Percentiles rank a stretch among this genome's conserved stretches.
Evolutionary conservation across 2,113 vertebrate species (phyloP).

Genomic region (Alligator sinensis): DNA sequence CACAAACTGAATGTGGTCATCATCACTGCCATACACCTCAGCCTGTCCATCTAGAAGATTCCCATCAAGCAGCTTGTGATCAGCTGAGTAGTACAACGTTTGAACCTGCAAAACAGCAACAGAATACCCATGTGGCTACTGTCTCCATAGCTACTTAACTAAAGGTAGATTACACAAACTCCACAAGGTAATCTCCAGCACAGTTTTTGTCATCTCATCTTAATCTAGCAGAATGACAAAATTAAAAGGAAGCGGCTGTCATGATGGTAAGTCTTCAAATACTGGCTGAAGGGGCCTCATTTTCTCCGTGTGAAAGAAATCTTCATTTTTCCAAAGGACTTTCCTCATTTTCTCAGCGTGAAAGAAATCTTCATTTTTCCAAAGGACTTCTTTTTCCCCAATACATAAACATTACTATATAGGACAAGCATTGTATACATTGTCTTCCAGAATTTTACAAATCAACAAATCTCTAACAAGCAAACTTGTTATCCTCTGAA

Average conservation of each 20-base stretch:
- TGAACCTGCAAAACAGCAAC: slow-evolving; percentile 99
- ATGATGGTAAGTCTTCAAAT: slow-evolving; percentile 78
- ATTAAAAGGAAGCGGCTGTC: slow-evolving; percentile 82
- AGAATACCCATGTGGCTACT: slow-evolving; percentile 97
- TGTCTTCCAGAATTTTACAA: slow-evolving; percentile 71
- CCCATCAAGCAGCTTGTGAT: slow-evolving; percentile 99
- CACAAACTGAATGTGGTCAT: slow-evolving; percentile 99
- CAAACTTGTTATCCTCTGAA: slow-evolving; percentile 63
- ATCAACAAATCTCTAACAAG: slow-evolving; percentile 75
- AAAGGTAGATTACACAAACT: slow-evolving; percentile 73
- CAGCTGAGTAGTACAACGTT: slow-evolving; percentile 99
- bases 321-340: slow-evolving; percentile 75
- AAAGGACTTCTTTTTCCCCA: slow-evolving; percentile 61
- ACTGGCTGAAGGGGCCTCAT: slow-evolving; percentile 67
- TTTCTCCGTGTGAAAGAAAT: slow-evolving; percentile 80
- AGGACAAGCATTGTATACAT: slow-evolving; percentile 72
- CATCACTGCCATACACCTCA: slow-evolving; percentile 98
- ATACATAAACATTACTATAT: slow-evolving; percentile 69
- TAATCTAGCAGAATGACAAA: slow-evolving; percentile 78
- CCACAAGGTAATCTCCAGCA: slow-evolving; percentile 76
- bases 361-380: slow-evolving; percentile 81
- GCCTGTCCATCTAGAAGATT: slow-evolving; percentile 97
- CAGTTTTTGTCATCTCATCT: slow-evolving; percentile 71
- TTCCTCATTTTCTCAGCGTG: slow-evolving; percentile 77
- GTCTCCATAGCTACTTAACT: slow-evolving; percentile 87